phyloP scores from a whole-genome alignment of 2,797 vertebrate genomes.

The Allochrocebus solatus region DNA sequence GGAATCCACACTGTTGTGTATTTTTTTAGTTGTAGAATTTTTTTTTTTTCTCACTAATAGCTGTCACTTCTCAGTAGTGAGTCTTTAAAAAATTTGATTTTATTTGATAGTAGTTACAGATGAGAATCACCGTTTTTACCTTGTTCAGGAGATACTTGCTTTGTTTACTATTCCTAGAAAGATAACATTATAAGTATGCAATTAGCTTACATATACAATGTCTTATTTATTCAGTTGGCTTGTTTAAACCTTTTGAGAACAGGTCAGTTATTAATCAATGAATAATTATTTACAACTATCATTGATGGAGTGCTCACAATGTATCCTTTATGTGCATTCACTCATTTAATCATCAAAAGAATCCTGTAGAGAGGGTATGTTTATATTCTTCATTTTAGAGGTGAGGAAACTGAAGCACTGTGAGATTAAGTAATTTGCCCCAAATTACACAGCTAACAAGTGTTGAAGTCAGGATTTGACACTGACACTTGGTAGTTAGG shows the following conservation, averaged over 20 bases:
- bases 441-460: neutral
- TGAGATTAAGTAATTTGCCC: neutral
- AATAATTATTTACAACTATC: constrained; percentile 40
- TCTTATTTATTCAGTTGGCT: constrained; percentile 50
- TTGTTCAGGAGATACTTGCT: neutral
- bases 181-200: constrained; percentile 30
- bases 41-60: neutral
- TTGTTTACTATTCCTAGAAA: constrained; percentile 43
- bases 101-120: neutral
- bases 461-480: neutral
- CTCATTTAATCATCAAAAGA: constrained; percentile 29
- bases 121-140: neutral
- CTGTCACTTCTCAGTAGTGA: neutral
- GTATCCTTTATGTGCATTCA: neutral
- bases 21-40: neutral
- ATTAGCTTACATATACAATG: constrained; percentile 33
- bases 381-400: neutral
- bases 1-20: neutral
- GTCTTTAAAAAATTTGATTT: constrained; percentile 20
- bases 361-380: neutral
- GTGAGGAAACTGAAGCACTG: neutral
- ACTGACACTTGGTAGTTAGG: neutral
- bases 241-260: constrained; percentile 55
- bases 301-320: neutral
- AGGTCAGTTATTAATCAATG: constrained; percentile 41